Base-by-base conservation (phyloP, 2,888 invertebrate species). In the Amphipyra tragopoginis region DNA sequence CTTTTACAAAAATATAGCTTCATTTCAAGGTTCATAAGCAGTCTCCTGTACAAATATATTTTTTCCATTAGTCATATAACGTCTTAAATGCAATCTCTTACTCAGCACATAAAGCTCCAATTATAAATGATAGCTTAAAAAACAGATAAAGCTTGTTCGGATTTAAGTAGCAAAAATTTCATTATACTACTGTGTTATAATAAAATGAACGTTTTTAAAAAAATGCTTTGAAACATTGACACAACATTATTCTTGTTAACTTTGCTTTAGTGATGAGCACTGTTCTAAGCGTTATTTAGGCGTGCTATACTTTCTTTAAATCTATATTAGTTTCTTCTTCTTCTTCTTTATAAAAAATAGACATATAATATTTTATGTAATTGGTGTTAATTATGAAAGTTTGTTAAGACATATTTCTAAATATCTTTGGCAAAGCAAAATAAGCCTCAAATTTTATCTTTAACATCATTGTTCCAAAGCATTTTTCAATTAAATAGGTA, bases 71-170 rank as follows among this genome's bases (percentile, higher is more conserved):
- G 51, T 53, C 26, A 57, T 65, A 71, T 65, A 71, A 75, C 59
- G 39, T 51, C 45, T 48, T 74, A 71, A 55, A 72, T 54, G 66
- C 69, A 69, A 73, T 57, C 47, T 54, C 45, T 50, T 42, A 60
- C 44, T 72, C 58, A 55, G 58, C 70, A 69, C 57, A 66, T 55
- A 52, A 49, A 62, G 38, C 51, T 56, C 42, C 49, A 52, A 63
- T 54, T 65, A 39, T 34, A 59, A 55, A 56, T 50, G 55, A 72
- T 73, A 26, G 57, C 56, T 52, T 40, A 60, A 72, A 65, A 63
- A 64, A 57, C 40, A 71, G 61, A 62, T 73, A 66, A 74, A 75
- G 69, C 70, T 75, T 71, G 71, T 73, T 76, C 69, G 58, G 72
- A 54, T 72, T 73, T 69, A 78, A 73, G 69, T 79, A 77, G 76